phyloP scores from a whole-genome alignment of 2,888 invertebrate genomes.

The Venusia cambrica region DNA sequence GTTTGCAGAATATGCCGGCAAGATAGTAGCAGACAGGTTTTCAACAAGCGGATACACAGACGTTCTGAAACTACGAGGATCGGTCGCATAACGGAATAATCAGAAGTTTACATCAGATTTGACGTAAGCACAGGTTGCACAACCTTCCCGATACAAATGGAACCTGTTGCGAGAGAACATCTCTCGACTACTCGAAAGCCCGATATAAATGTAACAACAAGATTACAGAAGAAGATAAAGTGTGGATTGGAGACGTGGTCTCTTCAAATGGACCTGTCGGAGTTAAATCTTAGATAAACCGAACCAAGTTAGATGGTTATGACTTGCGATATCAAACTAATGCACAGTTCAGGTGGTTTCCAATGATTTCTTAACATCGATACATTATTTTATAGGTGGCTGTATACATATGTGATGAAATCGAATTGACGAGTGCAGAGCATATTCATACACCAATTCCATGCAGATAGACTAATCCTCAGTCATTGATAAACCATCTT shows the following conservation, averaged over 20 bases:
- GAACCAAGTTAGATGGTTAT: constrained; percentile 38
- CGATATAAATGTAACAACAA: constrained; percentile 29
- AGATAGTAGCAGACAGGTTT: too few species aligned
- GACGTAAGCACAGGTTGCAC: constrained; percentile 13
- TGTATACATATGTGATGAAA: constrained; percentile 24
- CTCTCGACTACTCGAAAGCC: constrained; percentile 23
- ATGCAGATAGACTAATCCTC: constrained; percentile 41
- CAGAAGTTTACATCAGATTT: constrained; percentile 7
- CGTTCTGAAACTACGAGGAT: too few species aligned
- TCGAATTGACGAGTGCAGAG: constrained; percentile 35
- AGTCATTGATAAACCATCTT: constrained; percentile 52
- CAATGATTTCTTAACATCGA: constrained; percentile 15
- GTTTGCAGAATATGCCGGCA: neutral
- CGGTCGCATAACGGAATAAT: too few species aligned
- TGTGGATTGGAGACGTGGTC: constrained; percentile 22
- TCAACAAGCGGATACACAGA: too few species aligned
- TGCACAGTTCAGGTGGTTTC: constrained; percentile 17
- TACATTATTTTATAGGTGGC: constrained; percentile 25
- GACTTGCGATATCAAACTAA: constrained; percentile 34
- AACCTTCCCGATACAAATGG: constrained; percentile 17
- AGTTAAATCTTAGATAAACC: constrained; percentile 35
- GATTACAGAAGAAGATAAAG: constrained; percentile 31
- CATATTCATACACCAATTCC: constrained; percentile 31
- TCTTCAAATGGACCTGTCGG: constrained; percentile 34
- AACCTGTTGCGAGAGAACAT: constrained; percentile 22